These are phyloP conservation scores for Pipra filicauda DNA, from an alignment of 2,113 vertebrate species.

Conservation along the genomic window DNA sequence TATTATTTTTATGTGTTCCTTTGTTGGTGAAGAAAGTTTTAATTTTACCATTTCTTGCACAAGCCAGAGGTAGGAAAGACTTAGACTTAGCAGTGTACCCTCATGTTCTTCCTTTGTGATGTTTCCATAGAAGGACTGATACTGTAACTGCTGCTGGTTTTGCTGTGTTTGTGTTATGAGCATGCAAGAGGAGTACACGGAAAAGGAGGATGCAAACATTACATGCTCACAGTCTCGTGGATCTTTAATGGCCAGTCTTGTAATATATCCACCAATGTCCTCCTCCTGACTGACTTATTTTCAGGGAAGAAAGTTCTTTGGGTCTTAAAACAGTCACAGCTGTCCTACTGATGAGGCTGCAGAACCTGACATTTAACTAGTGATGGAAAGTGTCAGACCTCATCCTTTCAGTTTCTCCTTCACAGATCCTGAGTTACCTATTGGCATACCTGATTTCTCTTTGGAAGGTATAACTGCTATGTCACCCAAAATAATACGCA, in stretches of 20 bases:
- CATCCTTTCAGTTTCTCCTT: neutral
- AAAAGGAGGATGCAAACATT: neutral
- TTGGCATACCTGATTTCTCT: neutral
- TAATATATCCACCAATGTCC: neutral
- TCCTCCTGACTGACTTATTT: neutral
- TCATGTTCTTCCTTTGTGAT: neutral
- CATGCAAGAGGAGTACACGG: neutral
- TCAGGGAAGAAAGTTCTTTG: neutral
- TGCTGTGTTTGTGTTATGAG: neutral
- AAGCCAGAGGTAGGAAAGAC: neutral
- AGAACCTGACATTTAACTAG: neutral
- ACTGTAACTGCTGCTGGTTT: neutral
- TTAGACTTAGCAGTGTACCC: neutral
- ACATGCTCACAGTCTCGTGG: neutral
- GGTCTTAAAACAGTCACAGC: neutral
- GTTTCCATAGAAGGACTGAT: neutral
- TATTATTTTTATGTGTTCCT: neutral
- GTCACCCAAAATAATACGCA: neutral
- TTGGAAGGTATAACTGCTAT: neutral
- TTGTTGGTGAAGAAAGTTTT: neutral
- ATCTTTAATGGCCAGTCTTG: neutral
- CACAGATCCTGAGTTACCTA: neutral
- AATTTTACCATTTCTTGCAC: neutral
- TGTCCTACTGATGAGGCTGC: neutral
- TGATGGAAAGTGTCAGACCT: neutral